Evolutionary conservation across 2,113 vertebrate genomes (phyloP), one percentile per base, ranked within the genome.

Genomic region (Hydrolagus affinis): DNA sequence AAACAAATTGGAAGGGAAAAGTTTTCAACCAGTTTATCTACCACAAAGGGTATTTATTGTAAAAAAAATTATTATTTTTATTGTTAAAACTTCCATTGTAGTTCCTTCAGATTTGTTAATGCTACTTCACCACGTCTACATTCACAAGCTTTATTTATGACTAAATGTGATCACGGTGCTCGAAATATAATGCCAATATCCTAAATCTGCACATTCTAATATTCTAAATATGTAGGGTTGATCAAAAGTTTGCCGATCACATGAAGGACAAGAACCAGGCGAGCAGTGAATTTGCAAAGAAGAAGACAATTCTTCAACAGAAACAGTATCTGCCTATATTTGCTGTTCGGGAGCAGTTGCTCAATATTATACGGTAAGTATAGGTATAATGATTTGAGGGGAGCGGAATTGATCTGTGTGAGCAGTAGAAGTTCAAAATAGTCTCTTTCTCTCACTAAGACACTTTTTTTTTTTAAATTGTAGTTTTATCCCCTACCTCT

Each of bases 171-270:
- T 44, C 44, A 44, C 44, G 44, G 44, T 44, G 44, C 6, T 44
- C 44, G 14, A 72, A 72, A 56, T 56, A 19, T 19, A 19, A 57
- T 56, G 9, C 19, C 56, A 57, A 75, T n/a, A 3, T 74, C 1
- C 21, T 17, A 66, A 64, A 64, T 62, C 28, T 83, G 11, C 11
- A 17, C 30, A 64, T 66, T 83, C 14, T 7, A 17, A 83, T 83
- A 19, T 68, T 17, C 3, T 68, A 32, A 32, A 83, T 21, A 17
- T 83, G 25, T 83, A 99, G 98, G 91, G 91, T 97, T 0, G 97
- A 99, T 87, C 97, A 98, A 92, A 99, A 99, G 89, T 99, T 99
- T 92, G 98, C 98, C 0, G 95, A 98, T 88, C 98, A 99, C 88
- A 97, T 99, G 98, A 97, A 95, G 89, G 97, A 97, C 77, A 98